phyloP scores from a whole-genome alignment of 2,113 vertebrate genomes.

The Zapornia atra region DNA sequence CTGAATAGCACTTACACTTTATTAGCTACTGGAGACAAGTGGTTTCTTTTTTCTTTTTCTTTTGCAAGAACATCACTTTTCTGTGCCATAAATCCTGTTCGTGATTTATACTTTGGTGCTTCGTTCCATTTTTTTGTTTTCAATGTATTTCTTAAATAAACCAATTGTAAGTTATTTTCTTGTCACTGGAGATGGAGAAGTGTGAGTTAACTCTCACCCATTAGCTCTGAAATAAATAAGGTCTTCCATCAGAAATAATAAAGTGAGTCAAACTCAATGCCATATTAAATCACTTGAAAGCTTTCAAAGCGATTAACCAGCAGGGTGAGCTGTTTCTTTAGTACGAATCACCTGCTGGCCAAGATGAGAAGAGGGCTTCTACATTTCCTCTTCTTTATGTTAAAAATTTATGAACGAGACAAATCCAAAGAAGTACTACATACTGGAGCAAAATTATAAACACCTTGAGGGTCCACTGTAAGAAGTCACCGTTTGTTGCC shows the following conservation, averaged over 20 bases:
- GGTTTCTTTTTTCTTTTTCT: background rate
- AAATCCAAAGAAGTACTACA: background rate
- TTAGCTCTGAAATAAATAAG: conserved; percentile 58
- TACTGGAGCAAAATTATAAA: background rate
- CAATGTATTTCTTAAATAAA: conserved; percentile 65
- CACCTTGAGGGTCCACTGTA: background rate
- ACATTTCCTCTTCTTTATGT: background rate
- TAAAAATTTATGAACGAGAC: background rate
- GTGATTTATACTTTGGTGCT: conserved; percentile 47
- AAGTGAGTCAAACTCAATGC: conserved; percentile 29
- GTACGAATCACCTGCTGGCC: background rate
- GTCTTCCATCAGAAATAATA: conserved; percentile 53
- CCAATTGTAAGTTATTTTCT: conserved; percentile 59
- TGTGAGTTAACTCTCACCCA: conserved; percentile 31
- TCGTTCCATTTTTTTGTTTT: conserved; percentile 51
- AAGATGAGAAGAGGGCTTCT: background rate
- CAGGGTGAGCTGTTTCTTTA: conserved; percentile 47
- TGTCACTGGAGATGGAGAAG: conserved; percentile 58
- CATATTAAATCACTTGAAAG: conserved; percentile 38
- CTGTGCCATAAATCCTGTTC: conserved; percentile 49
- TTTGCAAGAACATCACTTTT: conserved; percentile 33
- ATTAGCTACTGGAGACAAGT: conserved; percentile 39
- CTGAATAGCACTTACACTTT: conserved; percentile 46
- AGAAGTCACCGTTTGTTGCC: background rate
- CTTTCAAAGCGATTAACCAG: conserved; percentile 43